Conservation (phyloP, 2,113 vertebrate species). For the Rana temporaria region DNA sequence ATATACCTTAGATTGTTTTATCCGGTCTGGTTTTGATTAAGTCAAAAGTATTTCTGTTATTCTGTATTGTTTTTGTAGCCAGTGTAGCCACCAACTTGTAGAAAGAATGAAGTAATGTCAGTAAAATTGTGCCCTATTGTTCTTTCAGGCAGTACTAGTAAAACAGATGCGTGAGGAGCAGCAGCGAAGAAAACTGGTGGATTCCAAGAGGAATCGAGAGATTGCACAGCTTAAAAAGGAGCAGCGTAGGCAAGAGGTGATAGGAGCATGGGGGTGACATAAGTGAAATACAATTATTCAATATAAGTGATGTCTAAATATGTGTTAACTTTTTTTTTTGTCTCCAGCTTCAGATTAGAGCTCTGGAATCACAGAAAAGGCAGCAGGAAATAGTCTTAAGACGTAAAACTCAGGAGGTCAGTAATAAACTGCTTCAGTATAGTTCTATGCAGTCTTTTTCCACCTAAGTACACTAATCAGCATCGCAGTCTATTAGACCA, state of each 20-base stretch:
- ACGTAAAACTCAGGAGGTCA: conserved; percentile 93
- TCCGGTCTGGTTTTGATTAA: no score
- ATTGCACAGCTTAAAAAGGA: conserved; percentile 96
- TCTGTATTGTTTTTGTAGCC: no score
- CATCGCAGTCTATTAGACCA: no score
- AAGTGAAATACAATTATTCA: neutral
- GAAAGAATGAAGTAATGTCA: no score
- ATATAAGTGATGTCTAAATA: neutral
- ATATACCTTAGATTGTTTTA: no score
- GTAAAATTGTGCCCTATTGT: neutral
- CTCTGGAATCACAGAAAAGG: conserved; percentile 94
- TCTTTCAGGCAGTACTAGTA: conserved; percentile 87
- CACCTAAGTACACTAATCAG: no score
- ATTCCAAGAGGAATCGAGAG: conserved; percentile 92
- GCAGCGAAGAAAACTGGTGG: conserved; percentile 87
- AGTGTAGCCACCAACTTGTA: no score
- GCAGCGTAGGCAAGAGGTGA: conserved; percentile 88
- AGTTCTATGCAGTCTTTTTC: neutral
- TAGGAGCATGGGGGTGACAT: no score
- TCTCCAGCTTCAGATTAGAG: conserved; percentile 90
- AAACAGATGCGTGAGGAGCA: conserved; percentile 98
- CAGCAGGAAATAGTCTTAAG: conserved; percentile 94
- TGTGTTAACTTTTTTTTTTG: neutral
- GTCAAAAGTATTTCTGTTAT: no score
- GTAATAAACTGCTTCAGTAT: neutral